Base-by-base conservation (phyloP, 1,140 invertebrate species). In the Bombus cullumanus region DNA sequence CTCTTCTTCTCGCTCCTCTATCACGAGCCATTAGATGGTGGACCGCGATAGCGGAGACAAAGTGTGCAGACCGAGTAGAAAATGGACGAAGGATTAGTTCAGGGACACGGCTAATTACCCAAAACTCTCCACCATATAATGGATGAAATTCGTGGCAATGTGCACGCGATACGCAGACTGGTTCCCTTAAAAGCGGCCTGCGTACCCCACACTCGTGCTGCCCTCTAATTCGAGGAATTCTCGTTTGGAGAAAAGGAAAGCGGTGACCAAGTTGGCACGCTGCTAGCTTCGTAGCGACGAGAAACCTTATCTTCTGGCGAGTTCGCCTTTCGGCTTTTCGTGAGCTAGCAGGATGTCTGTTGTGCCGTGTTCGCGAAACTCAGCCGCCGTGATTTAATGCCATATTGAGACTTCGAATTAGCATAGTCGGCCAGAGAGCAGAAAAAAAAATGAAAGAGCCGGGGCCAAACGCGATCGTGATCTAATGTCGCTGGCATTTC, bases 401-500 rank as follows among this genome's bases (percentile, higher is more conserved):
- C 72, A 80, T 89, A 89, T 89, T 59, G 76, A 57, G n/a, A 43
- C 31, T 81, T 80, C 31, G 71, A 89, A 89, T 89, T 84, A 89
- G 85, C 88, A 84, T 87, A 84, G 59, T 39, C 31, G 76, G 47
- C 81, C 47, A 34, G 15, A 66, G 15, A 47, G 53, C 13, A 25
- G 57, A 31, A 81, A 81, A 81, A 81, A 47, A 41, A 73, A 66
- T 25, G 15, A 34, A 53, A 6, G 15, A 47, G 66, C 34, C 41
- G n/a, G 10, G 47, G n/a, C 25, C 18, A 39, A 53, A 59, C n/a
- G 43, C 31, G 66, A 22, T 69, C 68, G 53, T 89, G 83, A 88
- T 89, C 79, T 83, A 88, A 88, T 34, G 41, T 68, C 74, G n/a
- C 85, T 88, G 83, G 83, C 71, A 86, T 89, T 86, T 78, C n/a